Percentiles rank a stretch among this genome's conserved stretches.
Evolutionary conservation across 2,888 invertebrate genomes (phyloP).

Genomic region (Deroplatys truncata): DNA sequence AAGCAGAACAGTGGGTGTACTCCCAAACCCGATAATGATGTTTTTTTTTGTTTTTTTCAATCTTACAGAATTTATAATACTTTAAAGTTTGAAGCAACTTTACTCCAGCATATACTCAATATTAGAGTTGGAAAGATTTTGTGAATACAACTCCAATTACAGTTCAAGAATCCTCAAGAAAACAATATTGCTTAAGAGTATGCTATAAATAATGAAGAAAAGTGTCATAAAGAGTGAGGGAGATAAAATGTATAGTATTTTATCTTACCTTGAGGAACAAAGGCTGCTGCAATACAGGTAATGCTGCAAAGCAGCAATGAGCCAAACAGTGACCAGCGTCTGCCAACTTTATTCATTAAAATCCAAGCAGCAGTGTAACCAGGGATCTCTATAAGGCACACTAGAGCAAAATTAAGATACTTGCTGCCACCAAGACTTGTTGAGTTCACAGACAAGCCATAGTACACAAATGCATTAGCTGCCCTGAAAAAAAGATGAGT

Average conservation of each 20-base stretch:
- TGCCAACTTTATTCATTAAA: slow-evolving; percentile 46
- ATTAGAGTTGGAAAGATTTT: too few relatives aligned
- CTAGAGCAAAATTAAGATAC: slow-evolving; percentile 36
- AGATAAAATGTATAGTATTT: neutral
- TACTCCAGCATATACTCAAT: too few relatives aligned
- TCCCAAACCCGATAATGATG: too few relatives aligned
- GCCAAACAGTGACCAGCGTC: slow-evolving; percentile 50
- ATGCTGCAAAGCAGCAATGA: slow-evolving; percentile 51
- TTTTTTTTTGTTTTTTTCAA: too few relatives aligned
- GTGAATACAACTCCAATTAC: too few relatives aligned
- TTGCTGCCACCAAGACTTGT: slow-evolving; percentile 35
- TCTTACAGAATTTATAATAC: too few relatives aligned
- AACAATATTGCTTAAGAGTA: too few relatives aligned
- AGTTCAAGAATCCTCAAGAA: too few relatives aligned
- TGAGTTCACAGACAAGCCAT: slow-evolving; percentile 37
- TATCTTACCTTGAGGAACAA: slow-evolving; percentile 46
- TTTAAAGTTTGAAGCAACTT: too few relatives aligned
- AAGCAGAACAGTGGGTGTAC: too few relatives aligned
- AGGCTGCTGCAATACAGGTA: slow-evolving; percentile 54
- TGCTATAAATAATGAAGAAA: neutral
- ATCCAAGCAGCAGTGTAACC: slow-evolving; percentile 50
- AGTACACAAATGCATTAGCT: slow-evolving; percentile 37
- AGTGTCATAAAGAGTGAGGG: neutral
- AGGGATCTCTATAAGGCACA: slow-evolving; percentile 51
- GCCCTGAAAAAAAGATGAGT: slow-evolving; percentile 32